phyloP scores from a whole-genome alignment of 2,113 vertebrate species.

The Ammodytes dubius region DNA sequence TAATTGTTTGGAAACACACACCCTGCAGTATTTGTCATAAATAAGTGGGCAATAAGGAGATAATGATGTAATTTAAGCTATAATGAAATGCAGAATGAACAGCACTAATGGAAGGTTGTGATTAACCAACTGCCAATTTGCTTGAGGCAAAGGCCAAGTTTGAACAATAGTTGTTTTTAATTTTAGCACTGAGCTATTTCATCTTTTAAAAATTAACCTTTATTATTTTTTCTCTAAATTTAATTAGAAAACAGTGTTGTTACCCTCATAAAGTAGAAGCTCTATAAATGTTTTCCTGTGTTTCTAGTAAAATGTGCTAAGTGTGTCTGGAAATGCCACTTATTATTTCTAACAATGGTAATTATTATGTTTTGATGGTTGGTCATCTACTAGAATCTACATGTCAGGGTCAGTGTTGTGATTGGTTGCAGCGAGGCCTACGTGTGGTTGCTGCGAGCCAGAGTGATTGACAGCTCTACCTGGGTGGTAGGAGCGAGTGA shows the following conservation, averaged over 20 bases:
- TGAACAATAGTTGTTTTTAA: slow-evolving; percentile 1
- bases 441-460: slow-evolving; percentile 32
- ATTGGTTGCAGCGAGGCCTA: slow-evolving; percentile 27
- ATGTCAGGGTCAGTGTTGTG: background rate
- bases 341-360: background rate
- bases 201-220: slow-evolving; percentile 4
- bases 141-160: background rate
- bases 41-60: slow-evolving; percentile 15
- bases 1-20: slow-evolving; percentile 11
- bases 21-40: slow-evolving; percentile 10
- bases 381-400: background rate
- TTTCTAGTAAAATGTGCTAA: background rate
- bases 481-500: slow-evolving; percentile 81
- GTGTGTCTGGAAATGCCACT: background rate
- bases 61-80: slow-evolving; percentile 38
- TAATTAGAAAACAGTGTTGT: background rate
- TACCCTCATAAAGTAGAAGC: slow-evolving; percentile 2
- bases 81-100: slow-evolving; percentile 3
- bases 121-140: slow-evolving; percentile 6
- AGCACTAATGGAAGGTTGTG: slow-evolving; percentile 8
- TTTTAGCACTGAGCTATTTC: slow-evolving; percentile 7
- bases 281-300: background rate
- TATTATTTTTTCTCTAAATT: background rate
- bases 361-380: background rate
- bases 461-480: slow-evolving; percentile 79